These are phyloP conservation scores for Amphipoea oculea DNA, from an alignment of 2,888 invertebrate species.

Conservation along the genomic window DNA sequence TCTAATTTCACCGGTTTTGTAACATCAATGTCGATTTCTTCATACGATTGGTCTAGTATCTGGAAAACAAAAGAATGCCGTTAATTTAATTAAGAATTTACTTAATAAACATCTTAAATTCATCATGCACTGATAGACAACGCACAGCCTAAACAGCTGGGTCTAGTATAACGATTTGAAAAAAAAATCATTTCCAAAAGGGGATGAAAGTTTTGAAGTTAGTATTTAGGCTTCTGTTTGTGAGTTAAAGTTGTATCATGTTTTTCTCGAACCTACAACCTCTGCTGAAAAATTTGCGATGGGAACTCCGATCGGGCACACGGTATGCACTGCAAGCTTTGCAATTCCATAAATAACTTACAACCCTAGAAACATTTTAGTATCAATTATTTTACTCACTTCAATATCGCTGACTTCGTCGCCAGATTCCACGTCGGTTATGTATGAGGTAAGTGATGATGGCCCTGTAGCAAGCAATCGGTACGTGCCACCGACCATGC, in stretches of 20 bases:
- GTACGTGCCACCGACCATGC: slow-evolving; percentile 86
- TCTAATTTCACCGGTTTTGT: slow-evolving; percentile 90
- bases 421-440: slow-evolving; percentile 78
- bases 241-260: not conserved
- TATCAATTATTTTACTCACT: slow-evolving; percentile 72
- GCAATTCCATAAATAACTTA: not conserved
- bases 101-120: no score
- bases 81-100: not conserved
- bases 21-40: slow-evolving; percentile 93
- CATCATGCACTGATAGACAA: no score
- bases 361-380: not conserved
- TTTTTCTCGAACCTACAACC: not conserved
- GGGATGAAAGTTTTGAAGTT: not conserved
- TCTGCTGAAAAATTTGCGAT: not conserved
- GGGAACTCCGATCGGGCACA: not conserved
- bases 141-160: not conserved
- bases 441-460: slow-evolving; percentile 78
- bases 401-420: slow-evolving; percentile 87
- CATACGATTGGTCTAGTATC: slow-evolving; percentile 93
- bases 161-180: not conserved
- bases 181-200: not conserved
- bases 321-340: not conserved
- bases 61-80: slow-evolving; percentile 67
- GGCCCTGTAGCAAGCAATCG: slow-evolving; percentile 84
- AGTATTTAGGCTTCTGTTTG: not conserved